Evolutionary conservation across 2,797 vertebrate species (phyloP), one percentile per base, ranked within the genome.

Genomic region (Limosa lapponica): DNA sequence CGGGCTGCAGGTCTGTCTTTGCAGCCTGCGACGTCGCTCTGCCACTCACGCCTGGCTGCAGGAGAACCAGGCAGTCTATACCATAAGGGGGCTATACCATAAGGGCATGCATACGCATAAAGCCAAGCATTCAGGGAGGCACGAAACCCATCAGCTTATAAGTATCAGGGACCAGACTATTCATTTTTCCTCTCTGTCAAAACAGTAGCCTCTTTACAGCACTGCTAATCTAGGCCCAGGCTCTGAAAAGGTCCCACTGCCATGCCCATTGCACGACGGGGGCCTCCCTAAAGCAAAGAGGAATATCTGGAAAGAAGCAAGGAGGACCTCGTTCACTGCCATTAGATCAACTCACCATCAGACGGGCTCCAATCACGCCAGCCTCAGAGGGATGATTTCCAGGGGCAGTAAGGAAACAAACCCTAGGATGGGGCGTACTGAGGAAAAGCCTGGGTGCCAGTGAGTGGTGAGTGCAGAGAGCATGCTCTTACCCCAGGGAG

Each of bases 391-490:
- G 30, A 19, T 27, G 41, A 57, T 16, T 49, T 73, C 72, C 49
- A 66, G 32, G 43, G 32, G 27, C 58, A 93, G 25, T 5, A 43
- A 79, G 32, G n/a, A 82, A 81, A 71, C 34, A 80, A 91, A 37
- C 12, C 30, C 44, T n/a, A 37, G 15, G 14, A 55, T 32, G 39
- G 7, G 20, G 2, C 6, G 4, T 24, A 24, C 64, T 41, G 23
- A 62, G 67, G 36, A 43, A 82, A 79, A 66, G 25, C 34, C 41
- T 46, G 8, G 4, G 23, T 55, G 16, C 30, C 41, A 36, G 36
- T 0, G 0, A 28, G 13, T 5, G 1, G 23, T 6, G 22, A 82
- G 52, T 5, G 6, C 16, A 64, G 36, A 91, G 17, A 19, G 67
- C 6, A 30, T 1, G 6, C 9, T 37, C 43, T 43, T 51, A 48